Evolutionary conservation across 2,113 vertebrate species (phyloP).

Genomic region (Otocyon megalotis): DNA sequence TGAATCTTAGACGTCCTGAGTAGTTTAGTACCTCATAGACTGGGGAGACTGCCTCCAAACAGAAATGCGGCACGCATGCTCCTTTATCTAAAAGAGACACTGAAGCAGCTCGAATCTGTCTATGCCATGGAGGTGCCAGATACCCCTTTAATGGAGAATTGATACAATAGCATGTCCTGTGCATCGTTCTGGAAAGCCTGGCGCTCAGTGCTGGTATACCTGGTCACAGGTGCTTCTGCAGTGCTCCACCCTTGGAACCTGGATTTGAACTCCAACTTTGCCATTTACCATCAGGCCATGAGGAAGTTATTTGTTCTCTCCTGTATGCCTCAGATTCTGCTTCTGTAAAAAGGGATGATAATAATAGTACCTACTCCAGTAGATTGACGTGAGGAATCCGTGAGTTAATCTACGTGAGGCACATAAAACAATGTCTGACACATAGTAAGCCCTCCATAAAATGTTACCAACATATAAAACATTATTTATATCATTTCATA

Average conservation of each 20-base stretch:
- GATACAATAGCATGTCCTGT: rapidly evolving
- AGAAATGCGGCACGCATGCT: background rate
- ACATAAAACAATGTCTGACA: background rate
- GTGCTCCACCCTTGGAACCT: background rate
- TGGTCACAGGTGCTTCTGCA: background rate
- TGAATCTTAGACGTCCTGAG: background rate
- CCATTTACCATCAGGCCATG: background rate
- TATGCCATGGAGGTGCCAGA: background rate
- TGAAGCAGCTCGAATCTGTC: background rate
- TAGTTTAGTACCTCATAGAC: background rate
- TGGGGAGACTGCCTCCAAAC: background rate
- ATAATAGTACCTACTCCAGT: background rate
- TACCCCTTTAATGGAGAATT: background rate
- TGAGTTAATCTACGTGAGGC: background rate
- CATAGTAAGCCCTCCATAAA: background rate
- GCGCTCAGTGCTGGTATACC: background rate
- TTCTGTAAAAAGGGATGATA: background rate
- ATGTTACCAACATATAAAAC: background rate
- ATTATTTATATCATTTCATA: background rate
- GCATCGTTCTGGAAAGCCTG: background rate
- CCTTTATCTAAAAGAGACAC: background rate
- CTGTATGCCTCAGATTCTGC: background rate
- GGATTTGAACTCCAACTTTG: background rate
- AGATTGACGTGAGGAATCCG: background rate
- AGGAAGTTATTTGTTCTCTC: background rate